Evolutionary conservation across 2,113 vertebrate species (phyloP).

Genomic region (Psephotus haematonotus): DNA sequence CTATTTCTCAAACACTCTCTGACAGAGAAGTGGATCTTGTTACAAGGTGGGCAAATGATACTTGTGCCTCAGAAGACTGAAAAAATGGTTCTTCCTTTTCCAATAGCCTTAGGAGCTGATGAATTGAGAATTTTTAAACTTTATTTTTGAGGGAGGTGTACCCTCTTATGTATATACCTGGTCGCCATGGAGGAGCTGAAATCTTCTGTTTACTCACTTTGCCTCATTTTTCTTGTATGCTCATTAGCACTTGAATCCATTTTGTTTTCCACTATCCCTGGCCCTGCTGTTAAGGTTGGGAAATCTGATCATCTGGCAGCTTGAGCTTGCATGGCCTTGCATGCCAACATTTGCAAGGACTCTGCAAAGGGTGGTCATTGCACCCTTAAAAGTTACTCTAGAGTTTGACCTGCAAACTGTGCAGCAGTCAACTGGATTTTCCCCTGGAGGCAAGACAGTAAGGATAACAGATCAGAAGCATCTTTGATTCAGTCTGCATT

Average conservation of each 20-base stretch:
- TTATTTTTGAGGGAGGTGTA: neutral
- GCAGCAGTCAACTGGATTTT: too few species aligned
- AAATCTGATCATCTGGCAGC: neutral
- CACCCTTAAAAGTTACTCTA: neutral
- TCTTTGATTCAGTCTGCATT: neutral
- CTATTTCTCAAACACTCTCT: neutral
- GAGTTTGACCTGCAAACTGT: neutral
- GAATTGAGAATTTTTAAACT: neutral
- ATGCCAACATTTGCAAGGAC: neutral
- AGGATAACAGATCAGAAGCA: neutral
- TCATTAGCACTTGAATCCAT: neutral
- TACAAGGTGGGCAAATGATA: neutral
- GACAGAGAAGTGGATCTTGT: neutral
- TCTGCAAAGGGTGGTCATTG: neutral
- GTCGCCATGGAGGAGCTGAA: neutral
- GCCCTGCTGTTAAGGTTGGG: neutral
- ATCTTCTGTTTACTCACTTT: neutral
- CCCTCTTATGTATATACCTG: accelerated
- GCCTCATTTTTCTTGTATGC: neutral
- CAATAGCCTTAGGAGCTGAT: neutral
- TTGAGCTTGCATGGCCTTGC: neutral
- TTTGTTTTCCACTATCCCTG: accelerated
- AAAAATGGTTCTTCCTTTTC: neutral
- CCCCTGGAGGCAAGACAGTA: neutral
- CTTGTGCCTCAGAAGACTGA: neutral